A percentile compares a stretch with the other conserved stretches of the same genome.
Evolutionary conservation across 2,888 invertebrate species (phyloP).

Genomic region (Spilarctia lutea): DNA sequence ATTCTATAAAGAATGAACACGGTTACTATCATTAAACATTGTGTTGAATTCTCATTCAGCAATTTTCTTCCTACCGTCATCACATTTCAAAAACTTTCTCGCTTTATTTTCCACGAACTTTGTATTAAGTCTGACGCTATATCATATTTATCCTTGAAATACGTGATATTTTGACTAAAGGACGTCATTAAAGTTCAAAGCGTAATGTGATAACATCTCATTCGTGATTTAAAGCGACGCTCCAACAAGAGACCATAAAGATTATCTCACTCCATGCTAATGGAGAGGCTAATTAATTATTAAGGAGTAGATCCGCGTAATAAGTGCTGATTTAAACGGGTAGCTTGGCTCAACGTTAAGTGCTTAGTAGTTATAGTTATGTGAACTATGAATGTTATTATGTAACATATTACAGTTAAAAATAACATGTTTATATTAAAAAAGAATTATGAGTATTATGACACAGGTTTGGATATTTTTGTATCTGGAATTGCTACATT

Average conservation of each 20-base stretch:
- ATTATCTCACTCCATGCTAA: constrained; percentile 74
- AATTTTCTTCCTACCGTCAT: not conserved
- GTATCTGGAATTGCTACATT: not conserved
- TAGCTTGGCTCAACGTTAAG: constrained; percentile 18
- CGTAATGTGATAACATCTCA: constrained; percentile 45
- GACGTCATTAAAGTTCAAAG: constrained; percentile 58
- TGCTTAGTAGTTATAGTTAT: constrained; percentile 14
- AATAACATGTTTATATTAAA: not conserved
- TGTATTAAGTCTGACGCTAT: not conserved
- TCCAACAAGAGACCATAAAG: constrained; percentile 74
- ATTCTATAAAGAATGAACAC: not conserved
- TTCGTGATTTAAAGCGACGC: constrained; percentile 68
- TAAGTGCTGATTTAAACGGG: constrained; percentile 33
- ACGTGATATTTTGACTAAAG: constrained; percentile 70
- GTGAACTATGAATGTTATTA: not conserved
- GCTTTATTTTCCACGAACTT: constrained; percentile 17
- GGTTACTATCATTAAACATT: not conserved
- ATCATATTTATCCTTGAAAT: constrained; percentile 61
- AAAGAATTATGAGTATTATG: not conserved
- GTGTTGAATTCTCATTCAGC: not conserved
- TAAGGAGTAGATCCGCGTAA: constrained; percentile 59
- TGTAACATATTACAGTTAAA: not conserved
- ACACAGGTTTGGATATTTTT: not conserved
- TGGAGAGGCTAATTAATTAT: constrained; percentile 78
- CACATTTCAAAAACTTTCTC: not conserved